A percentile compares a stretch with the other conserved stretches of the same genome.
phyloP scores from a whole-genome alignment of 64 coral and sea anemone species.

The Acropora tenuis region DNA sequence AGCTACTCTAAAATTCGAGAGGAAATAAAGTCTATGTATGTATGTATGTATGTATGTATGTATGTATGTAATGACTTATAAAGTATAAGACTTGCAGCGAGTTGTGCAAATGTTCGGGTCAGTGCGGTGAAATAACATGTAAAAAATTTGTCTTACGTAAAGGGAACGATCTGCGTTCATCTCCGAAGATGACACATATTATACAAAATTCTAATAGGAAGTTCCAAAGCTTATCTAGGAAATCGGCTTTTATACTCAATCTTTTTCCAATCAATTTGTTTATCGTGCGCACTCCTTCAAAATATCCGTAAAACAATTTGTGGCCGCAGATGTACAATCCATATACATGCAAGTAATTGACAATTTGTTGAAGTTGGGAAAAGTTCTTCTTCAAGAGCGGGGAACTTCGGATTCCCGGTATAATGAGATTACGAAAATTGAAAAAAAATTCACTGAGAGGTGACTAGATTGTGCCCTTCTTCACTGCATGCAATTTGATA shows the following conservation, averaged over 20 bases:
- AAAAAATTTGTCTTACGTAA: slow-evolving; percentile 3
- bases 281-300: background rate
- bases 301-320: background rate
- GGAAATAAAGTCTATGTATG: too few relatives aligned
- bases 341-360: slow-evolving; percentile 14
- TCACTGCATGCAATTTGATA: background rate
- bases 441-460: background rate
- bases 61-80: background rate
- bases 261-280: background rate
- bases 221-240: background rate
- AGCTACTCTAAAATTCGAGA: too few relatives aligned
- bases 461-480: background rate
- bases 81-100: slow-evolving; percentile 4
- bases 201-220: background rate
- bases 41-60: too few relatives aligned
- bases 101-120: slow-evolving; percentile 1
- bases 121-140: background rate
- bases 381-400: background rate
- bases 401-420: background rate
- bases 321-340: background rate
- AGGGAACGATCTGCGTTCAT: background rate
- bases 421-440: background rate
- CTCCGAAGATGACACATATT: background rate
- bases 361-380: background rate
- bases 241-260: background rate